A percentile compares a stretch with the other conserved stretches of the same genome.
phyloP scores from a whole-genome alignment of 2,888 invertebrate genomes.

The Phragmatobia fuliginosa region DNA sequence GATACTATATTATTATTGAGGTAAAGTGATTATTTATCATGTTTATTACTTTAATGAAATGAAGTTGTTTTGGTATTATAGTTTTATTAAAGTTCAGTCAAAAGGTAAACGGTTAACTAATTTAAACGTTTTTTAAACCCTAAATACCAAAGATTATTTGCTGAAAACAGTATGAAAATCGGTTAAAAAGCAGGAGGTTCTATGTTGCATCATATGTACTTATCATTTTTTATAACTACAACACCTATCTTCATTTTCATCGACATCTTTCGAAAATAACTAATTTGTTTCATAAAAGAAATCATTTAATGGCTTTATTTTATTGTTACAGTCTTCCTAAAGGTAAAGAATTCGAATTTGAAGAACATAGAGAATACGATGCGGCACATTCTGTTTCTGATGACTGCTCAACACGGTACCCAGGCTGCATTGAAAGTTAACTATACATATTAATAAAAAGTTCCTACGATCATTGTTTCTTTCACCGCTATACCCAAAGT shows the following conservation, averaged over 20 bases:
- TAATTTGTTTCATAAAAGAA: no score
- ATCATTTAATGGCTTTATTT: no score
- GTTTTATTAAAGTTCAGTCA: background rate
- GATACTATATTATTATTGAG: background rate
- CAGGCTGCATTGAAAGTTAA: constrained; percentile 70
- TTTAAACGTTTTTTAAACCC: no score
- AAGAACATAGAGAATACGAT: constrained; percentile 81
- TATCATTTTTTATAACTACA: no score
- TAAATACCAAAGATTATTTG: no score
- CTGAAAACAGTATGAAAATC: no score
- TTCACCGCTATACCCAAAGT: background rate
- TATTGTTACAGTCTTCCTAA: constrained; percentile 77
- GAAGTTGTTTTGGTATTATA: no score
- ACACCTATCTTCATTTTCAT: no score
- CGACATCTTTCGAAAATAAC: background rate
- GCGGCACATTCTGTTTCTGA: constrained; percentile 69
- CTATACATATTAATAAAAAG: constrained; percentile 12
- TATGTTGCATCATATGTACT: no score
- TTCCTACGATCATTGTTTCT: background rate
- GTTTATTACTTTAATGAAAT: background rate
- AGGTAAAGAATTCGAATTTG: constrained; percentile 68
- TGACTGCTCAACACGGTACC: constrained; percentile 75
- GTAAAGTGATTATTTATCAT: background rate
- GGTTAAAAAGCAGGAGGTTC: no score
- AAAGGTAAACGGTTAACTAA: no score